Evolutionary conservation across 2,888 invertebrate genomes (phyloP).

Genomic region (Atethmia centrago): DNA sequence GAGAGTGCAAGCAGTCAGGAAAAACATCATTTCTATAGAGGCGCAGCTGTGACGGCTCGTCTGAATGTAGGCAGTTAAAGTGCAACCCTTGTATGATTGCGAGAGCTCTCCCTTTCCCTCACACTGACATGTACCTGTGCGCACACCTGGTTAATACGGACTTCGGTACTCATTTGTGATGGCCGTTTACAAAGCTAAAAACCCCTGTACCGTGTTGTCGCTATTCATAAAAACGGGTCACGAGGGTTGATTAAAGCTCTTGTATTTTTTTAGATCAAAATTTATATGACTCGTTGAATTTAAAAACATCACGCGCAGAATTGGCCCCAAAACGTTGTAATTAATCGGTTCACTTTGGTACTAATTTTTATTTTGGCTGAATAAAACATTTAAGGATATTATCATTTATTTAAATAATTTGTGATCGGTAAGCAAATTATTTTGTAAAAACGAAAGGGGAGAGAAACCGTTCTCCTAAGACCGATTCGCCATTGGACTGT

Average conservation of each 20-base stretch:
- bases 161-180: conserved; percentile 32
- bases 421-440: too few species aligned
- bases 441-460: too few species aligned
- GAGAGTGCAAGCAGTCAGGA: conserved; percentile 38
- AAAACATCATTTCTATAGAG: conserved; percentile 68
- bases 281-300: conserved; percentile 34
- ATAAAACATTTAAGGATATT: too few species aligned
- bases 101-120: conserved; percentile 66
- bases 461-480: too few species aligned
- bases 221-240: conserved; percentile 62
- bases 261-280: conserved; percentile 49
- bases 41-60: conserved; percentile 64
- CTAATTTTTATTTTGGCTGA: neutral
- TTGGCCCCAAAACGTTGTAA: conserved; percentile 16
- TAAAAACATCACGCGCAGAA: conserved; percentile 37
- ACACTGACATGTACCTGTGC: conserved; percentile 49
- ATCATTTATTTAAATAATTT: too few species aligned
- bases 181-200: conserved; percentile 44
- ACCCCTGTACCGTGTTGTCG: conserved; percentile 45
- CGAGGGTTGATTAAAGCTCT: conserved; percentile 61
- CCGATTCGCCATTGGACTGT: too few species aligned
- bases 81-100: conserved; percentile 73
- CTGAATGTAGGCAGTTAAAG: conserved; percentile 74
- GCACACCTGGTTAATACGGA: conserved; percentile 53
- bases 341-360: conserved; percentile 12